Evolutionary conservation across 2,888 invertebrate genomes (phyloP), one percentile per base, ranked within the genome.

Genomic region (Mesodorylaimus sp.): DNA sequence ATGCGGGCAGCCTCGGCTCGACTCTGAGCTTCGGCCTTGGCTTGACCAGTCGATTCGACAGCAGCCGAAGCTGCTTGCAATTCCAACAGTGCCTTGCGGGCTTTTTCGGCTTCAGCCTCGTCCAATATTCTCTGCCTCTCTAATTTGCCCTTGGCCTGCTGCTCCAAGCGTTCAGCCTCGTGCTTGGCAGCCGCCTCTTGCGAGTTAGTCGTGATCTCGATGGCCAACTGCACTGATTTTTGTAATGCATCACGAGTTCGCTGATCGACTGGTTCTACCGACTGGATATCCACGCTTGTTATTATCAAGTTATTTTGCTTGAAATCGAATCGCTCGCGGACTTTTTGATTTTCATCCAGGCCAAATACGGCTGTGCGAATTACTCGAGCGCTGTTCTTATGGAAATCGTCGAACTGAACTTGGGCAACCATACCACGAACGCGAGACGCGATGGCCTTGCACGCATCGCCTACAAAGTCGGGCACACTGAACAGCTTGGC

Each of bases 191-290:
- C 62, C 24, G 72, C 72, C 57, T 73, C 73, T 59, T 73, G 73
- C 10, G 71, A 71, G 58, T 70, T 71, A 48, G 72, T 73, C 2
- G 73, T 73, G 56, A 73, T 73, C 58, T 73, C 73, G 53, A 73
- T 73, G 54, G 73, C 73, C 42, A 73, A 61, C 56, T 73, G 73
- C 10, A 73, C 73, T 32, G 70, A 70, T 57, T 73, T 73, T 63
- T 68, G 67, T 39, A 73, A 62, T 2, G 72, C 61, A 58, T 73
- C 73, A 16, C 72, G 59, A 1, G 73, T 73, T 26, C 71, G 58
- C 61, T 73, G 72, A 57, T 73, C 73, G 0, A 73, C 72, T 2
- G 73, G 73, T 55, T 73, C 73, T 38, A 73, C 72, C 27, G 70
- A 69, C 58, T 72, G 71, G 56, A 73, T 71, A 56, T 73, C 73